A percentile compares a stretch with the other conserved stretches of the same genome.
Evolutionary conservation across 2,888 invertebrate species (phyloP).

Genomic region (Phytoseiulus persimilis): DNA sequence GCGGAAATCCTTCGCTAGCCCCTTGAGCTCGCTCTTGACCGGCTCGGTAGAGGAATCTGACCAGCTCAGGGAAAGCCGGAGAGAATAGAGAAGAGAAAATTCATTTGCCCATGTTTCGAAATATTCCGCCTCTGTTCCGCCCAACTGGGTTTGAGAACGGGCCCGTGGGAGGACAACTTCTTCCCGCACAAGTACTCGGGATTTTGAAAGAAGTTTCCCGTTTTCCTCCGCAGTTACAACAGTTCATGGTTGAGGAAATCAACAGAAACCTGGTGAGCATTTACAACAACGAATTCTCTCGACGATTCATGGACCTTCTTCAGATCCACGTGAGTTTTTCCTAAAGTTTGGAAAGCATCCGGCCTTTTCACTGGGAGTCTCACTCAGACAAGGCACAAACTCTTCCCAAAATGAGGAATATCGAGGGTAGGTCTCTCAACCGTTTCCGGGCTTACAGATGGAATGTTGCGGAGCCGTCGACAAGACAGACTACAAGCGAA

Average conservation of each 20-base stretch:
- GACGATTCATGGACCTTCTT: slow-evolving; percentile 43
- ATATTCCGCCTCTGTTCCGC: too few species aligned
- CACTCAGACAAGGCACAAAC: too few species aligned
- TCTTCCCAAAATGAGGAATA: not conserved
- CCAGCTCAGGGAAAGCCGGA: too few species aligned
- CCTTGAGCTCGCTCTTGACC: not conserved
- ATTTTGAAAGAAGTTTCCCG: not conserved
- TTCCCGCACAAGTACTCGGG: too few species aligned
- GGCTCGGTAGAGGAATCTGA: not conserved
- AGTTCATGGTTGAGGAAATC: slow-evolving; percentile 44
- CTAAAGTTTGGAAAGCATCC: not conserved
- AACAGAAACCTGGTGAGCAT: slow-evolving; percentile 43
- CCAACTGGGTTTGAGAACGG: too few species aligned
- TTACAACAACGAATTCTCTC: slow-evolving; percentile 40
- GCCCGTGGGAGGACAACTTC: too few species aligned
- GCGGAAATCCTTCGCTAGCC: too few species aligned
- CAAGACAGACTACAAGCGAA: slow-evolving; percentile 67
- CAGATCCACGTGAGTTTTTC: slow-evolving; percentile 43
- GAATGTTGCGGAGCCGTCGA: slow-evolving; percentile 84
- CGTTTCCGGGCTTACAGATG: slow-evolving; percentile 55
- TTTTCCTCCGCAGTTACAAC: slow-evolving; percentile 43
- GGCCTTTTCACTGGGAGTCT: too few species aligned
- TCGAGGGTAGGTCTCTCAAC: not conserved
- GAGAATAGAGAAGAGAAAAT: too few species aligned
- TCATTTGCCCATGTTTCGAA: too few species aligned